Conservation (phyloP, 2,113 vertebrate genomes). For the Cyphomyrus plagiostoma region DNA sequence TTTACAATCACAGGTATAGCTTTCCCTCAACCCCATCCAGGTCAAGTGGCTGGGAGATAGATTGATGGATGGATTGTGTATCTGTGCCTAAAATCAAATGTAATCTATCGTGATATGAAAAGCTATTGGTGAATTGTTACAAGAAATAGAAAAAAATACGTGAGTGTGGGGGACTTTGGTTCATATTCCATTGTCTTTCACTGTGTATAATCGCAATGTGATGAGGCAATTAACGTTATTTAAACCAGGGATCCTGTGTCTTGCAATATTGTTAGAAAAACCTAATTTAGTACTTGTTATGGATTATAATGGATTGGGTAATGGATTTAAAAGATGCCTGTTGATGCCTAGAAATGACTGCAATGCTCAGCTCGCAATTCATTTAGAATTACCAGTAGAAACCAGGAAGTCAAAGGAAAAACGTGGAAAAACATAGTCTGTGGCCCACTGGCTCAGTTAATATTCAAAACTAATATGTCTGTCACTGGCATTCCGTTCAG, state of each 20-base stretch:
- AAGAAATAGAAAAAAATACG: background rate
- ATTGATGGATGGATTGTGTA: background rate
- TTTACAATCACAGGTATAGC: background rate
- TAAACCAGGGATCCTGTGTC: background rate
- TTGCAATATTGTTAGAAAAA: background rate
- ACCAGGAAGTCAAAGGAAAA: conserved; percentile 18
- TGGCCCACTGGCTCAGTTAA: background rate
- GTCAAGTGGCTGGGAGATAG: background rate
- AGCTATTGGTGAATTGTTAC: background rate
- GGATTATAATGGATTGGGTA: background rate
- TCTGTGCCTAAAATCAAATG: background rate
- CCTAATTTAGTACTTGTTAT: background rate
- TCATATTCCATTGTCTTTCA: background rate
- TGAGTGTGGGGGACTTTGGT: background rate
- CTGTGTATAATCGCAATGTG: background rate
- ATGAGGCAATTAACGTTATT: background rate
- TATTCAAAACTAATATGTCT: background rate
- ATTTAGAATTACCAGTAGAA: conserved; percentile 11
- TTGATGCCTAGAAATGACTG: conserved; percentile 25
- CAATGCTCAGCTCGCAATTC: conserved; percentile 26
- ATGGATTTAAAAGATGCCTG: conserved; percentile 19
- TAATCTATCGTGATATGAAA: background rate
- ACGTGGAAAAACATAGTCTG: background rate
- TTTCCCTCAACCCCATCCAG: background rate
- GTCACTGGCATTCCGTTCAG: background rate